These are phyloP conservation scores for Bos indicus DNA, from an alignment of 2,113 vertebrate species.

Conservation along the genomic window DNA sequence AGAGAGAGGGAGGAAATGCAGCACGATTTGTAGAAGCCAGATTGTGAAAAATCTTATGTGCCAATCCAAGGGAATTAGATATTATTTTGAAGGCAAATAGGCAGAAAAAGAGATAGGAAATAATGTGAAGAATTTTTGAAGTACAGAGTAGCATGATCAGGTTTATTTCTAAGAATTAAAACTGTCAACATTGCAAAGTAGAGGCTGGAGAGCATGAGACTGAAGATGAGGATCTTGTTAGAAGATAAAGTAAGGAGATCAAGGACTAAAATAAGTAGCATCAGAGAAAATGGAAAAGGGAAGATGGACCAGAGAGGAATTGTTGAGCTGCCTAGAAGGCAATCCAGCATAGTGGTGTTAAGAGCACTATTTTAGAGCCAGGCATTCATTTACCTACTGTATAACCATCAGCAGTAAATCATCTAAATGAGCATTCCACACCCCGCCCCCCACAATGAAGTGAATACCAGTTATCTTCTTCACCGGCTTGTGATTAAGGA, in stretches of 20 bases:
- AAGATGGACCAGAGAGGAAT: background rate
- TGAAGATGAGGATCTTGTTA: background rate
- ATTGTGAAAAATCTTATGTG: background rate
- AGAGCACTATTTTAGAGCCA: background rate
- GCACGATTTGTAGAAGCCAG: background rate
- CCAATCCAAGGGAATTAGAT: background rate
- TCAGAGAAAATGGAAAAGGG: background rate
- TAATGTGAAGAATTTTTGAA: background rate
- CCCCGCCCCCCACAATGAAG: rapidly evolving
- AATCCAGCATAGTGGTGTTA: background rate
- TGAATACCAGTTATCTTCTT: background rate
- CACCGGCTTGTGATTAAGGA: background rate
- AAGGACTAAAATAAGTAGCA: background rate
- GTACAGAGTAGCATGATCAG: background rate
- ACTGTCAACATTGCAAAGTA: background rate
- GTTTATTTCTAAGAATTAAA: background rate
- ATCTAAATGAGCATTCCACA: background rate
- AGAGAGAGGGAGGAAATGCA: background rate
- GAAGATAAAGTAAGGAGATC: background rate
- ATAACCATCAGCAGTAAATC: background rate
- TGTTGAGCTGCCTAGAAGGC: background rate
- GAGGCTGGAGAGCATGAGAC: background rate
- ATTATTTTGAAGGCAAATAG: background rate
- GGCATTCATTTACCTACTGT: background rate
- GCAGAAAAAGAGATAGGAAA: background rate